Conservation (phyloP, 2,888 invertebrate species). For the Macrophya alboannulata region DNA sequence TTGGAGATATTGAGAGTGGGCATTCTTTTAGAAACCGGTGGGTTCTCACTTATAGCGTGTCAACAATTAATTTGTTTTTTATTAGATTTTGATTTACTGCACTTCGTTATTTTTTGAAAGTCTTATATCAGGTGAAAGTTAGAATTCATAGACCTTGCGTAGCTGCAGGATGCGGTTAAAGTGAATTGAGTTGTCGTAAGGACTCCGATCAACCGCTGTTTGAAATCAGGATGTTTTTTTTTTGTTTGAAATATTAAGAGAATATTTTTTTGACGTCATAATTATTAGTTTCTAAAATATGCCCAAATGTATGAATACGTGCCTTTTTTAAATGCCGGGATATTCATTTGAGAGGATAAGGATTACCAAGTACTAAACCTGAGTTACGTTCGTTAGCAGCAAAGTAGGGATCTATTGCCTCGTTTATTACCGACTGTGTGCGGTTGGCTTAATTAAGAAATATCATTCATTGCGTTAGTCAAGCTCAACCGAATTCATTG, state of each 20-base stretch:
- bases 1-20: not conserved
- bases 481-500: constrained; percentile 21
- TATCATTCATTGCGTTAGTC: constrained; percentile 25
- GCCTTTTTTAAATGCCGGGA: constrained; percentile 12
- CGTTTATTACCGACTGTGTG: constrained; percentile 32
- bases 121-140: not conserved
- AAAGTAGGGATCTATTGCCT: constrained; percentile 40
- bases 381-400: constrained; percentile 47
- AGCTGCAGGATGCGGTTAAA: not conserved
- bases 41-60: not conserved
- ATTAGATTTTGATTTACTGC: too few species aligned
- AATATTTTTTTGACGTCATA: not conserved
- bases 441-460: constrained; percentile 35
- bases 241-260: not conserved
- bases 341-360: constrained; percentile 33
- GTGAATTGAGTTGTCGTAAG: not conserved
- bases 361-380: constrained; percentile 42
- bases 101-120: not conserved
- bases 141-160: not conserved
- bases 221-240: not conserved
- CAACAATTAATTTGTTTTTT: not conserved
- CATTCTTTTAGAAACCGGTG: not conserved
- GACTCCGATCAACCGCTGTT: not conserved
- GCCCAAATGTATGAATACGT: not conserved
- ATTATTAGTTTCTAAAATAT: not conserved